Evolutionary conservation across 2,888 invertebrate species (phyloP).

Genomic region (Diaprepes abbreviatus): DNA sequence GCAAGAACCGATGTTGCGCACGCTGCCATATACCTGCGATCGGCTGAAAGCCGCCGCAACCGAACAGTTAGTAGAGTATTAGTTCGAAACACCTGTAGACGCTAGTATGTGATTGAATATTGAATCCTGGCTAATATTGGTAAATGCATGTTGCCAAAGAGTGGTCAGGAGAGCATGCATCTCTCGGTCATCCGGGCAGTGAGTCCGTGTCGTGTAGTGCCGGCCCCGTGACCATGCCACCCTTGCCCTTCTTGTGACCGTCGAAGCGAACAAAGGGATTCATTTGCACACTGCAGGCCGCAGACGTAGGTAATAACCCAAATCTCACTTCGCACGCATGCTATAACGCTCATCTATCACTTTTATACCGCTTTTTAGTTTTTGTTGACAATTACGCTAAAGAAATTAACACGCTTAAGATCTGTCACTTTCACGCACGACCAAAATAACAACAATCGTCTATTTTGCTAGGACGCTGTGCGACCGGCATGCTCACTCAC

Average conservation of each 20-base stretch:
- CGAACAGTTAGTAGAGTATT: constrained; percentile 69
- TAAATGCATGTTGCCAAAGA: constrained; percentile 62
- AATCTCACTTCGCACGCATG: constrained; percentile 48
- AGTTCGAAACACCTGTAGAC: constrained; percentile 70
- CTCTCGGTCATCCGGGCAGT: constrained; percentile 60
- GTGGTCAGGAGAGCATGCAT: constrained; percentile 62
- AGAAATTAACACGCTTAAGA: background rate
- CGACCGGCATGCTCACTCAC: constrained; percentile 51
- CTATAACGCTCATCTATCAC: constrained; percentile 27
- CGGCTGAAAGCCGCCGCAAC: constrained; percentile 64
- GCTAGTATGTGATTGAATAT: constrained; percentile 68
- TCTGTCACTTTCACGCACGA: constrained; percentile 32
- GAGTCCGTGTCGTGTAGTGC: constrained; percentile 63
- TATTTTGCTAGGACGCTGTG: constrained; percentile 29
- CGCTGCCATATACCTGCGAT: constrained; percentile 59
- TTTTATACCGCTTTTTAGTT: constrained; percentile 6
- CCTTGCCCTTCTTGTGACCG: constrained; percentile 54
- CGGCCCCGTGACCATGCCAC: constrained; percentile 56
- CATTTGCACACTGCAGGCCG: constrained; percentile 53
- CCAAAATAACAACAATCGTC: constrained; percentile 27
- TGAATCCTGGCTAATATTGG: constrained; percentile 58
- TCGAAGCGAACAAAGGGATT: constrained; percentile 59
- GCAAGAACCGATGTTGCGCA: constrained; percentile 52
- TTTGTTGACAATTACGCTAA: constrained; percentile 10
- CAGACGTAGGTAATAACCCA: constrained; percentile 57